Evolutionary conservation across 2,797 vertebrate genomes (phyloP).

Genomic region (Trachurus trachurus): DNA sequence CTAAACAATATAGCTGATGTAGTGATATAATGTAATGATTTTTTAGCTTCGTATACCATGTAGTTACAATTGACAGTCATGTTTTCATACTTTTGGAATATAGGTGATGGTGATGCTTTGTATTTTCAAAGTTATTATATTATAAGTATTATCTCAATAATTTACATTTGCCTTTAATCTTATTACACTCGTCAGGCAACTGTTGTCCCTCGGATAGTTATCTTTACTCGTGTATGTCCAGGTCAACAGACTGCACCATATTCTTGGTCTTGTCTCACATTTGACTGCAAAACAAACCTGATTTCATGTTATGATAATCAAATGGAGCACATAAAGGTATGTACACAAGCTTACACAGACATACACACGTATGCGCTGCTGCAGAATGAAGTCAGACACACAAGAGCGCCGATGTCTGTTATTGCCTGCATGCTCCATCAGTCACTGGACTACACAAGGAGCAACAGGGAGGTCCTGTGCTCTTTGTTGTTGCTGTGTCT

Average conservation of each 20-base stretch:
- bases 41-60: constrained; percentile 10
- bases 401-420: constrained; percentile 63
- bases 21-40: background rate
- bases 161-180: background rate
- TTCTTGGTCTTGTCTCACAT: constrained; percentile 6
- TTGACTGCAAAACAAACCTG: constrained; percentile 12
- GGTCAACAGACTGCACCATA: background rate
- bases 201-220: constrained; percentile 1
- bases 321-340: constrained; percentile 34
- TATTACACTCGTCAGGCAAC: constrained; percentile 3
- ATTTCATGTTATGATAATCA: constrained; percentile 46
- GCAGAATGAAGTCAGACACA: constrained; percentile 59
- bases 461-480: constrained; percentile 76
- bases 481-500: constrained; percentile 84
- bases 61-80: background rate
- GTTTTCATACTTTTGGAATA: constrained; percentile 6
- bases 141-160: background rate
- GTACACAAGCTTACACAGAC: constrained; percentile 39
- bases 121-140: background rate
- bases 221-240: constrained; percentile 2
- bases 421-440: constrained; percentile 66
- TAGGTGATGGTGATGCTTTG: background rate
- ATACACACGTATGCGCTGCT: constrained; percentile 33
- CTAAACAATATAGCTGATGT: no score
- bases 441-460: constrained; percentile 59